A percentile compares a stretch with the other conserved stretches of the same genome.
Conservation (phyloP, 1,140 invertebrate species). For the Drosophila dunni region DNA sequence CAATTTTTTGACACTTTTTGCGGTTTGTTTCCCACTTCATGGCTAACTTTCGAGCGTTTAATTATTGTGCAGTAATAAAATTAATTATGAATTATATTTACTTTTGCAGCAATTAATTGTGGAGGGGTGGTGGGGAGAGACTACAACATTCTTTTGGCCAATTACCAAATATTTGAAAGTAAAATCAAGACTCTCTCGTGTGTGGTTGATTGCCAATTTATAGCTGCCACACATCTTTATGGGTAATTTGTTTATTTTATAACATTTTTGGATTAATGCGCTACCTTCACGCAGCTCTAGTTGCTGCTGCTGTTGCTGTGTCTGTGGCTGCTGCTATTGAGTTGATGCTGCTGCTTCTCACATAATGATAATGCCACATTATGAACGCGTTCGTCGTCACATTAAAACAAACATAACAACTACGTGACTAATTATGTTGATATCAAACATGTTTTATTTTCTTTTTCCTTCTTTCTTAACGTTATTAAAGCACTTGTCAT, state of each 20-base stretch:
- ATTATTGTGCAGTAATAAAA: conserved; percentile 37
- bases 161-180: conserved; percentile 36
- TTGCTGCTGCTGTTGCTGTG: conserved; percentile 5
- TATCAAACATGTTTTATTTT: conserved; percentile 63
- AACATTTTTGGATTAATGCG: conserved; percentile 52
- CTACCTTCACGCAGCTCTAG: conserved; percentile 39
- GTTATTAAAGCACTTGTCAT: conserved; percentile 34
- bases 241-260: conserved; percentile 76
- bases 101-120: neutral
- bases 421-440: conserved; percentile 84
- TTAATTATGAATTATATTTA: conserved; percentile 37
- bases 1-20: conserved; percentile 16
- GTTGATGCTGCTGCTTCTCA: conserved; percentile 29
- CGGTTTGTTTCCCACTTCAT: neutral
- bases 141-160: conserved; percentile 38
- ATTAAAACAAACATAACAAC: conserved; percentile 81
- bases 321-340: conserved; percentile 35
- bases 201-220: conserved; percentile 4
- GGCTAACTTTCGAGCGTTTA: conserved; percentile 27
- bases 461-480: conserved; percentile 17
- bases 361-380: conserved; percentile 70
- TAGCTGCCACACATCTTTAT: conserved; percentile 45
- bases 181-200: conserved; percentile 28
- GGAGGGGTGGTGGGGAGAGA: neutral
- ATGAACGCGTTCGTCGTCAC: conserved; percentile 74